Base-by-base conservation (phyloP, 1,140 invertebrate species). In the Drosophila miranda region DNA sequence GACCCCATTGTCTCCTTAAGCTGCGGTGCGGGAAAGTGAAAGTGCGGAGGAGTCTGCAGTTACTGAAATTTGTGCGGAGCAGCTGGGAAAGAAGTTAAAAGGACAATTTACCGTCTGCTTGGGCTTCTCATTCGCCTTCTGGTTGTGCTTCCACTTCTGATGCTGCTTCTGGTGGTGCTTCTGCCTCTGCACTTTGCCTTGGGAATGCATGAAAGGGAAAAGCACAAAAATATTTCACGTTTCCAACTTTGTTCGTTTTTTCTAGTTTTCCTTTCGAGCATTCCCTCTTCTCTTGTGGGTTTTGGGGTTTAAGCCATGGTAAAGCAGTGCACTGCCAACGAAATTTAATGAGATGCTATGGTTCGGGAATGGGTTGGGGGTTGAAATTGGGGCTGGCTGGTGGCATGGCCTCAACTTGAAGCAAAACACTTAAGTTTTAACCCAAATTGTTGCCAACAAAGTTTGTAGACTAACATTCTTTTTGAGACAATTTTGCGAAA, bases 391-490 rank as follows among this genome's bases (percentile, higher is more conserved):
- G 34, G 34, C 34, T 38, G 9, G 11, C 41, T 42, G 53, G 58
- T 60, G 77, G 75, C 75, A 53, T 56, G 62, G 74, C 57, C 57
- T 80, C 74, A 82, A 75, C 82, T 87, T 60, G 82, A 71, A 82
- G 82, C 82, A 87, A 87, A 86, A 86, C 83, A 87, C 82, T 86
- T 86, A 86, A 86, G 82, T 86, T 87, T 86, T 86, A 86, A 86
- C 82, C 82, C 82, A 86, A 86, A 86, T 86, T 86, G 82, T 86
- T 86, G 83, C 82, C 82, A 86, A 87, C 82, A 87, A 86, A 86
- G 82, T 87, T 86, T n/a, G n/a, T n/a, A 87, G 82, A 82, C 82
- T 86, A 88, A 82, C 82, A 86, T 86, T 86, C 82, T 86, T 86
- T 70, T 82, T 71, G 78, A 82, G 82, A 82, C 82, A 63, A 87